phyloP scores from a whole-genome alignment of 2,888 invertebrate species.

The Nasonovia ribisnigri region DNA sequence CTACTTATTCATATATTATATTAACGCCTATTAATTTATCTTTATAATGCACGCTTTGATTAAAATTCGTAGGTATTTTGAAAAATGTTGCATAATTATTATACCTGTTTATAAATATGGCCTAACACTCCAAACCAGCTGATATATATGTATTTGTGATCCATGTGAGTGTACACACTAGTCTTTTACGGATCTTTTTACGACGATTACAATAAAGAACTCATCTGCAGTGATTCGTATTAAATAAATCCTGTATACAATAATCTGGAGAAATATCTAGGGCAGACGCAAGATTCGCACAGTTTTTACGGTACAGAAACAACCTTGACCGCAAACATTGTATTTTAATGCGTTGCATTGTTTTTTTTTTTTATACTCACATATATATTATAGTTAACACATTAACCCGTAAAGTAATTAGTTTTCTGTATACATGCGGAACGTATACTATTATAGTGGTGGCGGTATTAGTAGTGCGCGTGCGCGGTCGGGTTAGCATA shows the following conservation, averaged over 20 bases:
- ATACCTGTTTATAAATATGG: not conserved
- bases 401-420: slow-evolving; percentile 32
- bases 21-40: not conserved
- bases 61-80: not conserved
- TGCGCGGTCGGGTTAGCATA: not conserved
- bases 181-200: not conserved
- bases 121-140: not conserved
- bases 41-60: not conserved
- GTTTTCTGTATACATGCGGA: not conserved
- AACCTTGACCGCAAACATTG: slow-evolving; percentile 43
- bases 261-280: slow-evolving; percentile 29
- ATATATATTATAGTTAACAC: not conserved
- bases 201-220: not conserved
- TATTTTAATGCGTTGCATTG: slow-evolving; percentile 35
- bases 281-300: slow-evolving; percentile 29
- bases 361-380: slow-evolving; percentile 12
- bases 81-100: not conserved
- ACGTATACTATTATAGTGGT: not conserved
- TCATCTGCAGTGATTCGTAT: slow-evolving; percentile 1
- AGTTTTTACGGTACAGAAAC: slow-evolving; percentile 50
- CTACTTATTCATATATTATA: no score
- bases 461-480: not conserved
- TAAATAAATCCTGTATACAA: not conserved
- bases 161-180: not conserved
- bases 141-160: not conserved